These are phyloP conservation scores for Leptinotarsa rubiginosa DNA, from an alignment of 2,888 invertebrate species.

Conservation along the genomic window DNA sequence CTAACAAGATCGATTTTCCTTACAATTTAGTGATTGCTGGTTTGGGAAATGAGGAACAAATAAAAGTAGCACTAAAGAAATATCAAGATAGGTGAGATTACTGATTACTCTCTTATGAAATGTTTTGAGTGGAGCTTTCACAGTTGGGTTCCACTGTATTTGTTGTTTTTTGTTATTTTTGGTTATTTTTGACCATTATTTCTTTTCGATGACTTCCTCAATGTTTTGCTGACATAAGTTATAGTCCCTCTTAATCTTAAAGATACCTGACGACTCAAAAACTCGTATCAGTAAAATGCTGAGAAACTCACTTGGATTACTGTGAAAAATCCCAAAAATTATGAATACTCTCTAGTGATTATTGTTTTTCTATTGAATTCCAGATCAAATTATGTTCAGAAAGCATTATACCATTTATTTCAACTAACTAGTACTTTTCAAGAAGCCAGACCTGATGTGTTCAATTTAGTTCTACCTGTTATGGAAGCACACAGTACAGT, in stretches of 20 bases:
- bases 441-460: slow-evolving; percentile 72
- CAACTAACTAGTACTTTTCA: slow-evolving; percentile 66
- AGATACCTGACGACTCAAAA: no score
- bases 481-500: slow-evolving; percentile 67
- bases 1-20: slow-evolving; percentile 47
- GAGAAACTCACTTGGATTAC: no score
- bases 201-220: no score
- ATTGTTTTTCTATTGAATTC: slow-evolving; percentile 20
- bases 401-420: slow-evolving; percentile 75
- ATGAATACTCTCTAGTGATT: neutral
- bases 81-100: slow-evolving; percentile 65
- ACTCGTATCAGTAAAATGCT: no score
- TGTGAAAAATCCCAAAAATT: no score
- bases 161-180: no score
- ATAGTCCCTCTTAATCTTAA: no score
- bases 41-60: slow-evolving; percentile 61
- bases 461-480: slow-evolving; percentile 70
- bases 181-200: no score
- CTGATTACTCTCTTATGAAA: neutral
- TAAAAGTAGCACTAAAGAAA: slow-evolving; percentile 68
- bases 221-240: no score
- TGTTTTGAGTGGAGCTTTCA: no score
- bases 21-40: slow-evolving; percentile 56
- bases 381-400: slow-evolving; percentile 74
- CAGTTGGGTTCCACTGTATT: no score